Percentiles rank a stretch among this genome's conserved stretches.
Evolutionary conservation across 2,113 vertebrate genomes (phyloP).

Genomic region (cat (Felis catus)): DNA sequence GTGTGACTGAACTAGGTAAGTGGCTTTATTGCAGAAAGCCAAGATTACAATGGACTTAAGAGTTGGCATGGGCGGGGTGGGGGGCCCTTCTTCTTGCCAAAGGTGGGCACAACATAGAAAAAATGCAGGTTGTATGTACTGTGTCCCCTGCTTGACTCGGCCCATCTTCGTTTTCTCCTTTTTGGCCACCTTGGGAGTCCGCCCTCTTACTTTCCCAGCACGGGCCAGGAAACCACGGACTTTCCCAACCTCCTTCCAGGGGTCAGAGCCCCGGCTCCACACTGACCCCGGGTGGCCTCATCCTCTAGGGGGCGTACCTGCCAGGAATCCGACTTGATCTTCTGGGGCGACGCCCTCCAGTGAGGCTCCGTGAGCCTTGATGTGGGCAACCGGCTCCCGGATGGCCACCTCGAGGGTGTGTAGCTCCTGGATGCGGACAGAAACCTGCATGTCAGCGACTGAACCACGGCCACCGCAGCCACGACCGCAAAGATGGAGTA

Average conservation of each 20-base stretch:
- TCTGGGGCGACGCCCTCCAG: neutral
- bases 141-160: no score
- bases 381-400: neutral
- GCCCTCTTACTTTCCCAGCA: neutral
- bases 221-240: neutral
- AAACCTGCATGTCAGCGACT: neutral
- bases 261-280: neutral
- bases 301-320: neutral
- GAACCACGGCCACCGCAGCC: neutral
- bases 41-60: no score
- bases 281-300: neutral
- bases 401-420: neutral
- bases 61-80: no score
- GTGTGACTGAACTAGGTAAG: neutral
- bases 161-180: no score
- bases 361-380: neutral
- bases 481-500: neutral
- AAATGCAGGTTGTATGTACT: neutral
- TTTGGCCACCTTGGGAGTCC: no score
- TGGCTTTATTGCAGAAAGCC: neutral
- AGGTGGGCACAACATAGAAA: neutral
- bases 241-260: neutral
- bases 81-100: no score
- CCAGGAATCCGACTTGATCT: neutral
- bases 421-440: neutral